Conservation (phyloP, 2,797 vertebrate species). For the Morus bassanus region DNA sequence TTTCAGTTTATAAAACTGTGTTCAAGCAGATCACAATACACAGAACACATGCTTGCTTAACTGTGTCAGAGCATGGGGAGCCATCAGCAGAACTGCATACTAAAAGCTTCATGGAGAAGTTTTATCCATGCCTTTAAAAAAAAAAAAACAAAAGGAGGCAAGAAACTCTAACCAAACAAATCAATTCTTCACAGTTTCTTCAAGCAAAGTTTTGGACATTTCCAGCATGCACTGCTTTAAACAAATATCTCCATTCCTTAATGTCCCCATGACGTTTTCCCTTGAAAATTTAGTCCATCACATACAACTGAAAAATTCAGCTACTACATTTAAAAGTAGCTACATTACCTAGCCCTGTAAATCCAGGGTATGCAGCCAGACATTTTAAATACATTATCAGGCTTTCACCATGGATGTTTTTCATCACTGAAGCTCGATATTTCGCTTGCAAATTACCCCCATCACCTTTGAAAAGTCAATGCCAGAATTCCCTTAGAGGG, state of each 20-base stretch:
- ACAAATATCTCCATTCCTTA: background rate
- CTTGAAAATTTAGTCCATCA: background rate
- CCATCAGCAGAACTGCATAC: background rate
- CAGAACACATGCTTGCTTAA: accelerated
- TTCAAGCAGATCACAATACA: background rate
- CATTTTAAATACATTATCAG: background rate
- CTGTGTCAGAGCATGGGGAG: background rate
- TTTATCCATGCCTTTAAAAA: background rate
- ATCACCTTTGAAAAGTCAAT: background rate
- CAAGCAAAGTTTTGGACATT: background rate
- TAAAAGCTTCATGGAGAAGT: background rate
- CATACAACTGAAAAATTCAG: background rate
- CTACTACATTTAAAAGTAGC: background rate
- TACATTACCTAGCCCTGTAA: background rate
- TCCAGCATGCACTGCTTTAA: background rate
- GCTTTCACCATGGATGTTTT: background rate
- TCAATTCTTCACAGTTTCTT: background rate
- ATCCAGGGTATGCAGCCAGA: background rate
- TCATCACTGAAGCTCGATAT: background rate
- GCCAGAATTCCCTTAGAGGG: background rate
- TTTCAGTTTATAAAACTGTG: background rate
- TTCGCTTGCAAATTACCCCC: background rate
- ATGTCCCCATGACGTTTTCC: background rate
- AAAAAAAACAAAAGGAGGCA: background rate
- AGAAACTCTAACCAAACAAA: background rate